A percentile compares a stretch with the other conserved stretches of the same genome.
phyloP scores from a whole-genome alignment of 1,140 invertebrate genomes.

The Drosophila paulistorum region DNA sequence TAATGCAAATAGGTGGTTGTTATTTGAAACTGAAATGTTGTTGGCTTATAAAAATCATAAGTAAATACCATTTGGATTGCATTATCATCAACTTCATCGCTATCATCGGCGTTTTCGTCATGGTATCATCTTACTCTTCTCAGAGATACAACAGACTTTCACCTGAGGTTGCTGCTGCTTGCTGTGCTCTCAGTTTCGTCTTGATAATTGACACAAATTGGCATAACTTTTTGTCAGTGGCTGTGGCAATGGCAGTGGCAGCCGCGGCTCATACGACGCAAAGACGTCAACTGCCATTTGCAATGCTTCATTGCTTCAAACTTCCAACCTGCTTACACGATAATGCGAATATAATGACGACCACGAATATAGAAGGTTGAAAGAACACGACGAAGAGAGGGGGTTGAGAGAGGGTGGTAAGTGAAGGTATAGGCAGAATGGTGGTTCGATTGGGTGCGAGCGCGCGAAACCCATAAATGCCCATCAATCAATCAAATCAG shows the following conservation, averaged over 20 bases:
- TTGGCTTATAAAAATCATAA: constrained; percentile 12
- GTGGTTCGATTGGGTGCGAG: constrained; percentile 2
- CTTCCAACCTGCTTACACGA: constrained; percentile 54
- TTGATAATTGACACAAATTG: constrained; percentile 79
- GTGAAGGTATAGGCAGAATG: neutral
- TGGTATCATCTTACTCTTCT: neutral
- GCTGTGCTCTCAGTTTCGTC: constrained; percentile 5
- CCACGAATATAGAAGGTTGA: neutral
- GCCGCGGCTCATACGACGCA: constrained; percentile 55
- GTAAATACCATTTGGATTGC: constrained; percentile 7
- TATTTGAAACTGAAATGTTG: constrained; percentile 1
- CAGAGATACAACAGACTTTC: neutral
- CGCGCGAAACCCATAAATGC: constrained; percentile 60
- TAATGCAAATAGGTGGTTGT: neutral
- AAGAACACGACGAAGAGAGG: constrained; percentile 61
- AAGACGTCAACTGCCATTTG: constrained; percentile 77
- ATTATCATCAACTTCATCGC: neutral
- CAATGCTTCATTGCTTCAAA: constrained; percentile 60
- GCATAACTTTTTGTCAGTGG: constrained; percentile 72
- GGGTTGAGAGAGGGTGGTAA: neutral
- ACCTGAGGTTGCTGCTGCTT: neutral
- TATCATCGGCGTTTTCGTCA: no score
- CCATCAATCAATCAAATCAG: constrained; percentile 80
- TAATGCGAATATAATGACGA: constrained; percentile 78
- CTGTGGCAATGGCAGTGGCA: no score